phyloP scores from a whole-genome alignment of 2,888 invertebrate species.

The Ennomos fuscantarius region DNA sequence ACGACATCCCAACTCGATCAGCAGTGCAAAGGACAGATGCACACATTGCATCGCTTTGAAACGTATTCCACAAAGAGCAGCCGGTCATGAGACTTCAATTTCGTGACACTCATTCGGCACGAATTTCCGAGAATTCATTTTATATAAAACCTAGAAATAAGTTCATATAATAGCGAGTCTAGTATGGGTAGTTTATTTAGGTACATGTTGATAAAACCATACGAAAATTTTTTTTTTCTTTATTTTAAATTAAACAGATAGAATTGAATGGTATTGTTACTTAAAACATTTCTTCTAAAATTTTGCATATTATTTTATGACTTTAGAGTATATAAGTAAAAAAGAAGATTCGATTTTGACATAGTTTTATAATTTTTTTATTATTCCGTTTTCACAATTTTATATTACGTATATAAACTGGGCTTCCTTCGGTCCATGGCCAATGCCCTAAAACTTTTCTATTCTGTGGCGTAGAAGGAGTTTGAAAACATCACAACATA shows the following conservation, averaged over 20 bases:
- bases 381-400: neutral
- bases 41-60: slow-evolving; percentile 54
- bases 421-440: slow-evolving; percentile 25
- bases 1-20: slow-evolving; percentile 47
- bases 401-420: too few species aligned
- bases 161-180: neutral
- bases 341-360: too few species aligned
- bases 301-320: too few species aligned
- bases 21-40: slow-evolving; percentile 49
- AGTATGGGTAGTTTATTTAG: neutral
- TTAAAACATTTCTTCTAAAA: too few species aligned
- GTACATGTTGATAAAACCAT: too few species aligned
- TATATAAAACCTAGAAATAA: neutral
- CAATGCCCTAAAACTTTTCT: slow-evolving; percentile 42
- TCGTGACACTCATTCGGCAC: slow-evolving; percentile 7
- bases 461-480: slow-evolving; percentile 12
- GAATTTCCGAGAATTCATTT: neutral
- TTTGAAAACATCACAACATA: slow-evolving; percentile 23
- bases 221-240: too few species aligned
- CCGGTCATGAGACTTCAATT: neutral
- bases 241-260: too few species aligned
- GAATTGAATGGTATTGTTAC: too few species aligned
- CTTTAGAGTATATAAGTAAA: too few species aligned
- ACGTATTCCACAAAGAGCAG: slow-evolving; percentile 19
- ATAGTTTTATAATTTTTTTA: too few species aligned